These are phyloP conservation scores for Lithophane leautieri DNA, from an alignment of 2,888 invertebrate species.

Conservation along the genomic window DNA sequence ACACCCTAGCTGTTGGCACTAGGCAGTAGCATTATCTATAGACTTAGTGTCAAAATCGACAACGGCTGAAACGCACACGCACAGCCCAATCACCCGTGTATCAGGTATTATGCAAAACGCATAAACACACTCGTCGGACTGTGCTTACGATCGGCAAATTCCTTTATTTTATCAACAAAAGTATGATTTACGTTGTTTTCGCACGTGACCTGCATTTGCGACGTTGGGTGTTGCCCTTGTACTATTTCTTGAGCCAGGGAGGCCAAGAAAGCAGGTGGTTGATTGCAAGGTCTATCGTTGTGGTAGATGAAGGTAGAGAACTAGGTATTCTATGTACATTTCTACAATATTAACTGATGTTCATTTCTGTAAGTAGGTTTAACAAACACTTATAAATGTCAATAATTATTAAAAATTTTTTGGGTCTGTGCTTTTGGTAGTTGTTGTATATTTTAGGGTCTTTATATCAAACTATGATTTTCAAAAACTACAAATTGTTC, in stretches of 20 bases:
- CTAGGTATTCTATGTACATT: neutral
- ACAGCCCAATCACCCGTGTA: constrained; percentile 25
- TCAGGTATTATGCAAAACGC: constrained; percentile 24
- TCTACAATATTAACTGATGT: neutral
- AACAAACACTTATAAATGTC: neutral
- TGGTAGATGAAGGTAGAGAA: constrained; percentile 21
- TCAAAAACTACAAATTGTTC: neutral
- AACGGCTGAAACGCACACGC: neutral
- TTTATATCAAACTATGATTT: neutral
- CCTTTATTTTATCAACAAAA: constrained; percentile 52
- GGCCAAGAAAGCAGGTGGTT: constrained; percentile 29
- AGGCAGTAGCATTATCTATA: neutral
- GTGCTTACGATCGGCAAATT: constrained; percentile 60
- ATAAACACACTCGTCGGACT: constrained; percentile 29
- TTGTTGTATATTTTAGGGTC: neutral
- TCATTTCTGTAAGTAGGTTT: neutral
- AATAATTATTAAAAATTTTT: neutral
- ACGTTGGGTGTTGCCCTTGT: constrained; percentile 37
- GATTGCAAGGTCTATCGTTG: constrained; percentile 30
- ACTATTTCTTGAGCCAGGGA: constrained; percentile 31
- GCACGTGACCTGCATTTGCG: constrained; percentile 31
- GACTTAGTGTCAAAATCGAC: neutral
- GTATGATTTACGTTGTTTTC: constrained; percentile 27
- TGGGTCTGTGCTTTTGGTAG: neutral
- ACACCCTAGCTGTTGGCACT: neutral